Base-by-base conservation (phyloP, 2,113 vertebrate genomes). In the Prietella phreatophila region DNA sequence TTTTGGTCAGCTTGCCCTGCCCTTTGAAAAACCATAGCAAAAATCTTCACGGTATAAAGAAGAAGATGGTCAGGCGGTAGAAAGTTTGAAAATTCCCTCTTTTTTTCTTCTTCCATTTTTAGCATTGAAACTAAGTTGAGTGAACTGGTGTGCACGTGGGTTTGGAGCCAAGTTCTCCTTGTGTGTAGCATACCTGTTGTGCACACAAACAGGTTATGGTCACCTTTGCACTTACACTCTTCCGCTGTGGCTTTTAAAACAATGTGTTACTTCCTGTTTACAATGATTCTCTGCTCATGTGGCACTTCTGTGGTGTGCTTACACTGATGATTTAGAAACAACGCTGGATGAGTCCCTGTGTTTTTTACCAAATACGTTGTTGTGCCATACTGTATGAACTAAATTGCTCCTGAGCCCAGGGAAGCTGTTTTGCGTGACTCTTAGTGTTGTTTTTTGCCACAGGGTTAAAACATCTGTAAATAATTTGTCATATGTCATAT, bases 211-310 rank as follows among this genome's bases (percentile, higher is more conserved):
- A 84, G 63, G 22, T 80, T 89, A 84, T 82, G 91, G 88, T 94
- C 91, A 91, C 89, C 83, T 88, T 61, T 84, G 82, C 61, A 58
- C 79, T 84, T 67, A 8, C 60, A 56, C 85, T 56, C 79, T 89
- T 92, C 88, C 89, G 79, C 85, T 90, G 88, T 88, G 88, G 84
- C 84, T 85, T 81, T 88, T 84, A 79, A 80, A 88, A 42, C 58
- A 50, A 88, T 65, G 82, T 80, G 81, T 86, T 85, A 90, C 90
- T 93, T 93, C 92, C 92, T 93, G 92, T 93, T 93, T 91, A 92
- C 89, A 60, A 80, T 81, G 82, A 83, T 84, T 85, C 87, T 80
- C 33, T 63, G 78, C 67, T 79, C 65, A 69, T 75, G 53, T 85
- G 84, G 85, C 85, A 84, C 36, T 80, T 76, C 53, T 50, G 69